Evolutionary conservation across 1,140 invertebrate genomes (phyloP), one percentile per base, ranked within the genome.

Genomic region (Atta colombica): DNA sequence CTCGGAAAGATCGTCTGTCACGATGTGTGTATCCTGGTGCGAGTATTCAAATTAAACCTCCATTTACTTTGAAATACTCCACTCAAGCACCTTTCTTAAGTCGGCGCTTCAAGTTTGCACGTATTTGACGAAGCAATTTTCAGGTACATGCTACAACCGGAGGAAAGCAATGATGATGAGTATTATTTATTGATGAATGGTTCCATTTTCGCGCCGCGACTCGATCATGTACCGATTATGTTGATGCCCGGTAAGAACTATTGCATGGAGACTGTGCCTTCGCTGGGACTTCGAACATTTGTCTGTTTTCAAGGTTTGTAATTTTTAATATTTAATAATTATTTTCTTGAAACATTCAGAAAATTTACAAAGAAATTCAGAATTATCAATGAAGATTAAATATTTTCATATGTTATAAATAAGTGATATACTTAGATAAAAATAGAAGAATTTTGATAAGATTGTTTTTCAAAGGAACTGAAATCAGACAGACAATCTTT

Each of bases 101-200:
- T 3, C 58, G 21, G 8, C 28, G 25, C 45, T 68, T 4, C 12
- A n/a, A 16, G 25, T 82, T 82, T 61, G 68, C 53, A 25, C 8
- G 14, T 74, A 49, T 74, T 74, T 61, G n/a, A 51, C 21, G 25
- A 84, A 49, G 28, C 5, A 14, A 12, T 82, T 87, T 88, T 45
- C 53, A 96, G 96, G 85, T 97, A 96, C 88, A 95, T 96, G 90
- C 85, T 97, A 60, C 92, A 96, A 61, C 96, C 96, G 1, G 92
- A 95, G 10, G 88, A 94, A 77, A 90, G 92, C n/a, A 94, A 89
- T 71, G 91, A 94, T 71, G 96, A 97, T 86, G 95, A 96, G 63
- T 96, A 96, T 91, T 96, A 96, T 89, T 94, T 97, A 63, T 89
- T 97, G 78, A 91, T 94, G 28, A 97, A 97, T 88, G 96, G 96